phyloP scores from a whole-genome alignment of 2,113 vertebrate genomes.

The Elanoides forficatus region DNA sequence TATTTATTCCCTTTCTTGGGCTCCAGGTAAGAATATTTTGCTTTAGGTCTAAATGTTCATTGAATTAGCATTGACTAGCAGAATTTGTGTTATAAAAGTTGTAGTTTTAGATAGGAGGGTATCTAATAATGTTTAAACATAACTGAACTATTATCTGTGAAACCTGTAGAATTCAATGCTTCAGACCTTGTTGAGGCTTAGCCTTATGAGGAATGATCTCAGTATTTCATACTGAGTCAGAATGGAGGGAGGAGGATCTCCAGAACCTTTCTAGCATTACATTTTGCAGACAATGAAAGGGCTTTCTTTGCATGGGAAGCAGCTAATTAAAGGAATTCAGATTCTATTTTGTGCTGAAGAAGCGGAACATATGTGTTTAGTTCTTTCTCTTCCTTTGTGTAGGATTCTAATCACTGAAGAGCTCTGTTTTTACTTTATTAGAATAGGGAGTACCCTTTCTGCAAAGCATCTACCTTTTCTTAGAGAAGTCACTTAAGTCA shows the following conservation, averaged over 20 bases:
- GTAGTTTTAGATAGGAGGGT: neutral
- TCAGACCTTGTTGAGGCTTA: neutral
- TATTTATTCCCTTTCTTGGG: constrained; percentile 97
- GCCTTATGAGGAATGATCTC: neutral
- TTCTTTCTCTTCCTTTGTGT: neutral
- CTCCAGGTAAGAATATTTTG: constrained; percentile 83
- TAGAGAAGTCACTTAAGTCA: neutral
- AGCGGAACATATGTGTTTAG: neutral
- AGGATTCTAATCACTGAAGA: neutral
- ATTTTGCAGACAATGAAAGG: fast-evolving
- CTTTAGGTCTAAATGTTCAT: neutral
- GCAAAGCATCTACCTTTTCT: neutral
- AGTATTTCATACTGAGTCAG: neutral
- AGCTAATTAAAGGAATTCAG: neutral
- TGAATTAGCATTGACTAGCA: neutral
- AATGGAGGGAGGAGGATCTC: neutral
- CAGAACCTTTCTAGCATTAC: neutral
- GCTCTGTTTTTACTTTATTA: neutral
- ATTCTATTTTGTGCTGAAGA: neutral
- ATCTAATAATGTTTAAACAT: neutral
- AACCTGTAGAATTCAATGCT: neutral
- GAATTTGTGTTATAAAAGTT: neutral
- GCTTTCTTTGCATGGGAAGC: neutral
- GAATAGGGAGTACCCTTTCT: neutral
- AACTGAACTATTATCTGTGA: neutral